Base-by-base conservation (phyloP, 1,140 invertebrate species). In the Druon quercuslanigerum region DNA sequence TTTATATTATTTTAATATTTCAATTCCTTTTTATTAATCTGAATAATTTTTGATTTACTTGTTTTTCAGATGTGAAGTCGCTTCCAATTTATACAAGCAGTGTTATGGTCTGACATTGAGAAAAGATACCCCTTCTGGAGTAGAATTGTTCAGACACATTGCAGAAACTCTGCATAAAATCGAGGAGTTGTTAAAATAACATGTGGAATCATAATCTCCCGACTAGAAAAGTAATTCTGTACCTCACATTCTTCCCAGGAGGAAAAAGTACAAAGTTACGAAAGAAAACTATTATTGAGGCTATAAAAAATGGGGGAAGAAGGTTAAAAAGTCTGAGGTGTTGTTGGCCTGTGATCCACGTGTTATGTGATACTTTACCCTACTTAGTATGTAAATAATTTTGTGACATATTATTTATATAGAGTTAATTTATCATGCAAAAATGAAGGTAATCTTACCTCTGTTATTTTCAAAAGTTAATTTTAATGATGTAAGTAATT, bases 41-140 rank as follows among this genome's bases (percentile, higher is more conserved):
- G 54, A 14, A 33, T 20, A 54, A 17, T 71, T 72, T n/a, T 66
- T 54, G 7, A 46, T 0, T 80, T 73, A 56, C 74, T 73, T 72
- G 19, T 79, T 72, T 87, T 86, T 79, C 72, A 91, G 89, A 33
- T 79, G 74, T 33, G 88, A 91, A 40, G 73, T 79, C 17, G 72
- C 86, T 17, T 83, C 76, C 8, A 85, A 77, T 72, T 72, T 85
- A 13, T 91, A 91, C 40, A 91, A 90, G 76, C 86, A 88, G 17
- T 90, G 89, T 70, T 91, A 91, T 46, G 81, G 80, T 7, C 83
- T 86, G 73, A 83, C 87, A 13, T 79, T 91, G 52, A 82, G 86
- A 74, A 83, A 83, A 54, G 79, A 78, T 1, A 81, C 80, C 17
- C 79, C 88, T 71, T 75, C 83, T 11, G 79, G 87, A 16, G 74